Percentiles rank a stretch among this genome's conserved stretches.
Conservation (phyloP, 2,888 invertebrate species). For the Pegoplata infirma region DNA sequence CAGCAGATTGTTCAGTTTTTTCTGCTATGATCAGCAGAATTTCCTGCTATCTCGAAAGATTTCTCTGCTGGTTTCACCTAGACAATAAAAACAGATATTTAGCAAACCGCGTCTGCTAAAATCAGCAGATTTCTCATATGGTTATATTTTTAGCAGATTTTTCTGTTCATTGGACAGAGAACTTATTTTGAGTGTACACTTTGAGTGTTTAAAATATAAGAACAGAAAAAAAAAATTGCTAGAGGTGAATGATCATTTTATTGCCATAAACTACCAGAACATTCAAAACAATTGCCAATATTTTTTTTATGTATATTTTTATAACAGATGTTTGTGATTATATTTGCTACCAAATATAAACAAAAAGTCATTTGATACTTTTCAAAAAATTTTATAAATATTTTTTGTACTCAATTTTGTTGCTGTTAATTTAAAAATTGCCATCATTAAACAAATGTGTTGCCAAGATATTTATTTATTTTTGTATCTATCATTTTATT, state of each 20-base stretch:
- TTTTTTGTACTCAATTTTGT: not conserved
- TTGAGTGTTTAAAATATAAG: conserved; percentile 28
- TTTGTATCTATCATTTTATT: too few relatives aligned
- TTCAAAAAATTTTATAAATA: conserved; percentile 18
- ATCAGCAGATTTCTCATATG: too few relatives aligned
- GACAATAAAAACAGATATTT: too few relatives aligned
- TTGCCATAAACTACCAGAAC: conserved; percentile 32
- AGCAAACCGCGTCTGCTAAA: too few relatives aligned
- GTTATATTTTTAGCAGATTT: too few relatives aligned
- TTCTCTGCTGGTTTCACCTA: too few relatives aligned
- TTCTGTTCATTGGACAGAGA: too few relatives aligned
- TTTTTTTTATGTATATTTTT: conserved; percentile 22
- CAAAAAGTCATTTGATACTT: conserved; percentile 27
- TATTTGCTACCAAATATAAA: conserved; percentile 3
- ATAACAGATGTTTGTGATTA: conserved; percentile 40
- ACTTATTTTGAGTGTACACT: too few relatives aligned
- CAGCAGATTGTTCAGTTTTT: too few relatives aligned
- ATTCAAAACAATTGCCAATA: conserved; percentile 16
- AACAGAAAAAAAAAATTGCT: not conserved
- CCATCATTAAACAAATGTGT: not conserved
- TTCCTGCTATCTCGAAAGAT: too few relatives aligned
- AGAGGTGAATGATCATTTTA: conserved; percentile 59
- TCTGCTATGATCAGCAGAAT: too few relatives aligned
- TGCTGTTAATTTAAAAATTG: too few relatives aligned
- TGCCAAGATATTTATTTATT: conserved; percentile 2